Evolutionary conservation across 2,797 vertebrate species (phyloP).

Genomic region (Ptychobarbus kaznakovi): DNA sequence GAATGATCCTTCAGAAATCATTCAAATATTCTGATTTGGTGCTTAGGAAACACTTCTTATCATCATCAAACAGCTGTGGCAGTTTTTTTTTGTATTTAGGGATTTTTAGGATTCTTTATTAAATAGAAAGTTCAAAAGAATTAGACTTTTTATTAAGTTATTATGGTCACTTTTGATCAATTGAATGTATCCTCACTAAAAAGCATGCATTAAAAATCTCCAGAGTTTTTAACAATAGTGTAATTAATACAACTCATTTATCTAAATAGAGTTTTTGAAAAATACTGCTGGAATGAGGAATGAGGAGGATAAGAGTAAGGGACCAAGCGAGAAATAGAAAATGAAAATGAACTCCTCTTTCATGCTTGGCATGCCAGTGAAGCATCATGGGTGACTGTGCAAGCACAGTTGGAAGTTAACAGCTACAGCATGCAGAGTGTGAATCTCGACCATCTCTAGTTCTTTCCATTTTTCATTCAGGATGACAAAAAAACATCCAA

Average conservation of each 20-base stretch:
- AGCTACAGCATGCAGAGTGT: not conserved
- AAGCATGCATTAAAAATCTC: not conserved
- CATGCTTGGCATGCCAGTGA: slow-evolving; percentile 20
- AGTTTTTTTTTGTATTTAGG: too few species aligned
- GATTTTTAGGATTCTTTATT: not conserved
- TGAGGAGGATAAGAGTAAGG: not conserved
- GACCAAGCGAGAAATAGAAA: not conserved
- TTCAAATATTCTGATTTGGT: not conserved
- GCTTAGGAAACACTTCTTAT: not conserved
- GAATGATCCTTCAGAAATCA: not conserved
- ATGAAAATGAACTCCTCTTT: not conserved
- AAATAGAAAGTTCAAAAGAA: not conserved
- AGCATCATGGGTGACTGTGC: slow-evolving; percentile 28
- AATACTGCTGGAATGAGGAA: not conserved
- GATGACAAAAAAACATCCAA: not conserved
- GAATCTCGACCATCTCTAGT: not conserved
- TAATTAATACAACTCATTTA: not conserved
- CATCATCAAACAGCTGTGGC: not conserved
- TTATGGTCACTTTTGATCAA: too few species aligned
- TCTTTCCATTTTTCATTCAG: not conserved
- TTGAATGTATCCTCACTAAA: not conserved
- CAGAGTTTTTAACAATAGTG: not conserved
- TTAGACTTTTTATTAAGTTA: too few species aligned
- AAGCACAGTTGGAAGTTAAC: slow-evolving; percentile 15
- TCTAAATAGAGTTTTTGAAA: not conserved